Evolutionary conservation across 2,113 vertebrate genomes (phyloP).

Genomic region (Guaruba guarouba): DNA sequence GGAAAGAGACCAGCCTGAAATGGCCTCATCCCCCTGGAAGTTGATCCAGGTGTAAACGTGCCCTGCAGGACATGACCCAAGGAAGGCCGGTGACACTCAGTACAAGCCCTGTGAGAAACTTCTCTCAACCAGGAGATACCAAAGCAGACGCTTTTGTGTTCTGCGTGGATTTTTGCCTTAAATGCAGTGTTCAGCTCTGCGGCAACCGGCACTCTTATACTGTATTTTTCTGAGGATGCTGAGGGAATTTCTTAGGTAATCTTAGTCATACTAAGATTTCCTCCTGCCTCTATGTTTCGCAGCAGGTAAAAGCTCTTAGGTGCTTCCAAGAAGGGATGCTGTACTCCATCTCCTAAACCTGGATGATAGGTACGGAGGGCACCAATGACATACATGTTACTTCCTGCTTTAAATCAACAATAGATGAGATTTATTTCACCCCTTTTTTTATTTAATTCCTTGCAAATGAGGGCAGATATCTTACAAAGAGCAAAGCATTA

Average conservation of each 20-base stretch:
- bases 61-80: background rate
- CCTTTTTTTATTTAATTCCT: background rate
- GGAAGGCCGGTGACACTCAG: background rate
- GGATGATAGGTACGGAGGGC: background rate
- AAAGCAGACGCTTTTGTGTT: background rate
- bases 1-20: background rate
- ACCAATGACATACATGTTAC: background rate
- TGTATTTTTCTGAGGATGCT: background rate
- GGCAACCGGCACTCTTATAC: background rate
- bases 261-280: background rate
- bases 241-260: background rate
- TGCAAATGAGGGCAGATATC: background rate
- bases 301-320: background rate
- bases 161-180: background rate
- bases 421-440: background rate
- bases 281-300: background rate
- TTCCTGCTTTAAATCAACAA: background rate
- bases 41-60: background rate
- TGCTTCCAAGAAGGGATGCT: background rate
- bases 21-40: background rate
- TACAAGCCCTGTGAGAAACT: background rate
- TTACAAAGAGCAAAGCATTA: background rate
- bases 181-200: background rate
- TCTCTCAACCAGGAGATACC: background rate
- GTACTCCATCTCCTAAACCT: background rate